Conservation (phyloP, 2,888 invertebrate species). For the Taphrorychus bicolor region DNA sequence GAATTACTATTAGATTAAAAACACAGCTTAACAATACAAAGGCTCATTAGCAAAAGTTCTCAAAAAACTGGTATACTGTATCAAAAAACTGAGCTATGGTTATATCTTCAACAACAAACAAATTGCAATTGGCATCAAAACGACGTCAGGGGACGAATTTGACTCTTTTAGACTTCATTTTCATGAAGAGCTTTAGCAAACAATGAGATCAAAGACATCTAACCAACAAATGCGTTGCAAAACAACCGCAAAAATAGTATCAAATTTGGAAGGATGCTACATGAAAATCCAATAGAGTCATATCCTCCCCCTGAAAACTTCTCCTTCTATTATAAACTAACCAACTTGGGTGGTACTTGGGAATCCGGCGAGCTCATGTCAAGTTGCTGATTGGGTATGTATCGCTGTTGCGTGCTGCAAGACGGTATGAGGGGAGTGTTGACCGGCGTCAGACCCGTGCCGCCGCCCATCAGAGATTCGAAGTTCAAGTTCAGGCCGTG, state of each 20-base stretch:
- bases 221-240: not conserved
- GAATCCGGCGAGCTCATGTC: constrained; percentile 76
- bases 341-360: constrained; percentile 77
- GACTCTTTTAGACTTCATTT: too few relatives aligned
- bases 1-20: constrained; percentile 17
- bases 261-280: not conserved
- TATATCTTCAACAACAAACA: constrained; percentile 32
- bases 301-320: constrained; percentile 9
- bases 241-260: constrained; percentile 5
- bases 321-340: constrained; percentile 74
- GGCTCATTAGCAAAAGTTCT: constrained; percentile 24
- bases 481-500: constrained; percentile 79
- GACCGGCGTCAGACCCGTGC: constrained; percentile 90
- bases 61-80: constrained; percentile 35
- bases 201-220: not conserved
- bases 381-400: constrained; percentile 66
- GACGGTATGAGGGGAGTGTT: constrained; percentile 72
- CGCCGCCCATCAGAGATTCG: constrained; percentile 92
- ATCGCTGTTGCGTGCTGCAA: constrained; percentile 80
- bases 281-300: not conserved
- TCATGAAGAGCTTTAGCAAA: too few relatives aligned
- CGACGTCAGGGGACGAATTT: too few relatives aligned
- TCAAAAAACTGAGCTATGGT: constrained; percentile 34
- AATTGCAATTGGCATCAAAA: constrained; percentile 25
- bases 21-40: constrained; percentile 32